Conservation (phyloP, 2,797 vertebrate genomes). For the Sphenopsis melanotis region DNA sequence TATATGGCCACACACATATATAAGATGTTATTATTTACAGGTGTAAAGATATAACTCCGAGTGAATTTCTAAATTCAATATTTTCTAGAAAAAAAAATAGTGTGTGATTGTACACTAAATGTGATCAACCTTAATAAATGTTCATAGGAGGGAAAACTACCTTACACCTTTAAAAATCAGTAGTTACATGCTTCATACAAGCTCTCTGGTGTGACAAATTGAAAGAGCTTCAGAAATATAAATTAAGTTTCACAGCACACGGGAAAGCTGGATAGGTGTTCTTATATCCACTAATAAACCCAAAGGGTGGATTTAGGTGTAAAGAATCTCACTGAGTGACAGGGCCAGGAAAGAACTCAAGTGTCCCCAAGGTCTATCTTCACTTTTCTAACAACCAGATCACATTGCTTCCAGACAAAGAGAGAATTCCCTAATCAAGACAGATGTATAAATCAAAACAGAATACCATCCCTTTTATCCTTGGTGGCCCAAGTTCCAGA, state of each 20-base stretch:
- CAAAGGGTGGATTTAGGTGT: background rate
- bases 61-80: background rate
- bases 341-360: background rate
- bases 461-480: background rate
- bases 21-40: background rate
- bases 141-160: background rate
- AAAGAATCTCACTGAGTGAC: background rate
- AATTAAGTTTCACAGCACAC: background rate
- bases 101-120: background rate
- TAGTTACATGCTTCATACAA: background rate
- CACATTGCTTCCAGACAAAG: slow-evolving; percentile 14
- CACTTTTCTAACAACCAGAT: slow-evolving; percentile 4
- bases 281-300: background rate
- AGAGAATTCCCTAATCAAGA: slow-evolving; percentile 21
- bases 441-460: slow-evolving; percentile 1
- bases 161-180: background rate
- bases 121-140: background rate
- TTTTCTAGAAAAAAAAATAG: background rate
- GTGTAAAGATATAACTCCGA: background rate
- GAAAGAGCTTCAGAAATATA: background rate
- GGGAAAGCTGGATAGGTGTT: background rate
- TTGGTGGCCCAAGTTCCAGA: background rate
- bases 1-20: background rate
- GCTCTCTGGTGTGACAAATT: background rate
- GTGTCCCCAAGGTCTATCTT: background rate